Evolutionary conservation across 2,113 vertebrate species (phyloP).

Genomic region (Pao palembangensis): DNA sequence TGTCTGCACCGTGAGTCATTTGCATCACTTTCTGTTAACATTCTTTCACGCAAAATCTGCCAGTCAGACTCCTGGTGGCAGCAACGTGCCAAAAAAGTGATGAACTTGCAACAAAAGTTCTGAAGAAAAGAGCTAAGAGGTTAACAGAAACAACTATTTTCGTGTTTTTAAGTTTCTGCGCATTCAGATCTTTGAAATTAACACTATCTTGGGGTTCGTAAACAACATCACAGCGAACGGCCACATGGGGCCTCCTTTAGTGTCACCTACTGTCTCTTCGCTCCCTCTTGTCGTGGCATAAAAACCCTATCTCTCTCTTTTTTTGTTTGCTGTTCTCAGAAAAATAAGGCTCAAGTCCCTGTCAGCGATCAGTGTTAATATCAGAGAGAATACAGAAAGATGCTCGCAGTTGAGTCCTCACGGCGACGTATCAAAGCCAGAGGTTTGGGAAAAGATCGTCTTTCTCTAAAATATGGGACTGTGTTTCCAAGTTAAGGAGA

Average conservation of each 20-base stretch:
- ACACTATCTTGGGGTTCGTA: too few species aligned
- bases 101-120: too few species aligned
- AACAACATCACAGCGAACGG: not conserved
- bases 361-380: constrained; percentile 53
- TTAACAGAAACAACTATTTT: not conserved
- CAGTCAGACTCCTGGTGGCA: too few species aligned
- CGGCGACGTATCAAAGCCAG: constrained; percentile 41
- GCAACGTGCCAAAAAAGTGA: too few species aligned
- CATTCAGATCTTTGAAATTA: too few species aligned
- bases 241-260: not conserved
- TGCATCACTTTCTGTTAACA: too few species aligned
- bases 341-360: constrained; percentile 27
- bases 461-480: constrained; percentile 55
- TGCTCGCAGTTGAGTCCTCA: constrained; percentile 41
- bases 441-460: constrained; percentile 36
- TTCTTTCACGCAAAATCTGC: too few species aligned
- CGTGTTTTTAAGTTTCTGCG: not conserved
- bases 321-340: constrained; percentile 24
- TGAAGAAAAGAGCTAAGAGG: too few species aligned
- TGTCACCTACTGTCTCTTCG: not conserved
- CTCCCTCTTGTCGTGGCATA: constrained; percentile 17
- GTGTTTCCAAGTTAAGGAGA: constrained; percentile 41
- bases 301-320: constrained; percentile 17
- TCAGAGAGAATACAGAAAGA: constrained; percentile 48
- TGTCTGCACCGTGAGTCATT: too few species aligned